These are phyloP conservation scores for Drosophila siamana DNA, from an alignment of 2,888 invertebrate species.

Conservation along the genomic window DNA sequence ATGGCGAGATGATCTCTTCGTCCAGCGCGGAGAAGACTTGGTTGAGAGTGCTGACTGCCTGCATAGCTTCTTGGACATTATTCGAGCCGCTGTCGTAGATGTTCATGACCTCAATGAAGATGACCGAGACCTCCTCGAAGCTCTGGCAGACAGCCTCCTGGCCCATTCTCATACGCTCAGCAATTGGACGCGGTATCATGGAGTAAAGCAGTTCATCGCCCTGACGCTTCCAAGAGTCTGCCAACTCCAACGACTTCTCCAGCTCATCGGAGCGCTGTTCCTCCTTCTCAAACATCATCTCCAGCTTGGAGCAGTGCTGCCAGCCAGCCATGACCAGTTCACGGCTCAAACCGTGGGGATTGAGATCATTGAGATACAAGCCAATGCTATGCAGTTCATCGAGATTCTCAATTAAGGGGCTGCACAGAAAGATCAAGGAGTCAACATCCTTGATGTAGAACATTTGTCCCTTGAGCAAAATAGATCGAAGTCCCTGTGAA, in stretches of 20 bases:
- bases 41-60: slow-evolving; percentile 93
- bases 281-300: slow-evolving; percentile 93
- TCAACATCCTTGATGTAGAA: slow-evolving; percentile 92
- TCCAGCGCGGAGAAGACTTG: slow-evolving; percentile 94
- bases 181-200: slow-evolving; percentile 95
- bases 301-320: slow-evolving; percentile 93
- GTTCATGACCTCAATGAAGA: slow-evolving; percentile 84
- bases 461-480: slow-evolving; percentile 94
- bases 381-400: slow-evolving; percentile 93
- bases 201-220: slow-evolving; percentile 95
- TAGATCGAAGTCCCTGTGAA: slow-evolving; percentile 86
- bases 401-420: slow-evolving; percentile 94
- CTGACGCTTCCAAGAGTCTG: slow-evolving; percentile 94
- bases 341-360: slow-evolving; percentile 93
- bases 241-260: slow-evolving; percentile 90
- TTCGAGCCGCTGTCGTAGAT: slow-evolving; percentile 80
- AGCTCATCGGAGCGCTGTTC: slow-evolving; percentile 92
- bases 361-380: slow-evolving; percentile 92
- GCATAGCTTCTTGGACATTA: slow-evolving; percentile 88
- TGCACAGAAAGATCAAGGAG: slow-evolving; percentile 93
- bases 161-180: slow-evolving; percentile 91
- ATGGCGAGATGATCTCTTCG: slow-evolving; percentile 92
- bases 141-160: slow-evolving; percentile 93
- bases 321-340: slow-evolving; percentile 94
- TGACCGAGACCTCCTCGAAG: slow-evolving; percentile 85